These are phyloP conservation scores for Empidonax alnorum DNA, from an alignment of 2,113 vertebrate genomes.

Conservation along the genomic window DNA sequence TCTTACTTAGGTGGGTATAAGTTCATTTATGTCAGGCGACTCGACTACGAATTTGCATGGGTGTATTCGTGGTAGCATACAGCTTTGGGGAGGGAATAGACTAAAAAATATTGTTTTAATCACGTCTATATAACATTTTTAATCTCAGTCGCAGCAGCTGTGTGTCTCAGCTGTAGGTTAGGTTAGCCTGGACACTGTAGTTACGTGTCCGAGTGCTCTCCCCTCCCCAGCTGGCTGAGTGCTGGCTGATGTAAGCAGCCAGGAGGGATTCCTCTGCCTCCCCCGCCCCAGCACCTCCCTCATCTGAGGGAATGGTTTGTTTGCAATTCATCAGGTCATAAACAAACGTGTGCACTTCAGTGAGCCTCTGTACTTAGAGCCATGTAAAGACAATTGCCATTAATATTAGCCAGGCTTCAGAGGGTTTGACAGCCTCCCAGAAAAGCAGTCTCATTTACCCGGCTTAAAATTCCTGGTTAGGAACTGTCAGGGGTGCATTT, in stretches of 20 bases:
- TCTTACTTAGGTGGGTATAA: not conserved
- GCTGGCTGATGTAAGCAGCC: not conserved
- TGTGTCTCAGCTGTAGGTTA: not conserved
- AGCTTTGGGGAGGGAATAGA: not conserved
- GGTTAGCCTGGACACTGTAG: not conserved
- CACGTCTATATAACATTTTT: not conserved
- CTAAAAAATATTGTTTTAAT: not conserved
- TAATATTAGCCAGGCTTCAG: not conserved
- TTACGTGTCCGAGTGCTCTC: not conserved
- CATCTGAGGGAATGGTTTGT: not conserved
- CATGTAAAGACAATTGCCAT: not conserved
- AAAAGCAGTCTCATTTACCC: not conserved
- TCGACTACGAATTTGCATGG: not conserved
- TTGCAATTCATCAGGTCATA: not conserved
- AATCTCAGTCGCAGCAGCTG: not conserved
- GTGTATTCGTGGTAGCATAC: not conserved
- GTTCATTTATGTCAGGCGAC: not conserved
- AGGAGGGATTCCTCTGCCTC: not conserved
- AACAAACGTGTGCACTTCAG: not conserved
- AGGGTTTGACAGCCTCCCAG: not conserved
- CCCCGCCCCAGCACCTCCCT: not conserved
- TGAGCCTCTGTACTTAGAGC: not conserved
- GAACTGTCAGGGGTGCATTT: not conserved
- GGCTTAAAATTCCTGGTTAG: not conserved
- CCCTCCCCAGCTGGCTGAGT: not conserved